Evolutionary conservation across 2,113 vertebrate genomes (phyloP).

Genomic region (Alligator mississippiensis): DNA sequence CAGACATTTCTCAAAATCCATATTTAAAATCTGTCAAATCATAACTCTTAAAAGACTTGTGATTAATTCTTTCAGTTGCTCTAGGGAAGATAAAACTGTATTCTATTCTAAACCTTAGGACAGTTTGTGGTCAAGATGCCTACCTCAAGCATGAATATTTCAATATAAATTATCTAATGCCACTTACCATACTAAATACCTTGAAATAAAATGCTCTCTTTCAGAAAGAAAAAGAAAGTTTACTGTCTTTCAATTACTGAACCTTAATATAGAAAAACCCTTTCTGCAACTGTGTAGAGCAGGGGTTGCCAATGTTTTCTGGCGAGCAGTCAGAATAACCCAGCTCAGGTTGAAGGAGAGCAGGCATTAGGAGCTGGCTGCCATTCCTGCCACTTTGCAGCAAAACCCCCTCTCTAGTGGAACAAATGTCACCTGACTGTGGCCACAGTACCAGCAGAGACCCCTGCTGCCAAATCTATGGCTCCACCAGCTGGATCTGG

Average conservation of each 20-base stretch:
- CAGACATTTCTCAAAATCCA: neutral
- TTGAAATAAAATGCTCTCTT: neutral
- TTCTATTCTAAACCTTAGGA: conserved; percentile 2
- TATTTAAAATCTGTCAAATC: neutral
- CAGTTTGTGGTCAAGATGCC: conserved; percentile 13
- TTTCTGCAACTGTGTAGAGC: neutral
- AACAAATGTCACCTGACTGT: too few relatives aligned
- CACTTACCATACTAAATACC: conserved; percentile 4
- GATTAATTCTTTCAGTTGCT: neutral
- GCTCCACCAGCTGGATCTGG: too few relatives aligned
- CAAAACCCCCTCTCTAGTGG: too few relatives aligned
- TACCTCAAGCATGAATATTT: neutral
- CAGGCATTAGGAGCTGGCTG: too few relatives aligned
- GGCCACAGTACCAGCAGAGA: too few relatives aligned
- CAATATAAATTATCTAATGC: neutral
- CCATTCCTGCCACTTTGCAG: too few relatives aligned
- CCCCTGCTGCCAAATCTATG: too few relatives aligned
- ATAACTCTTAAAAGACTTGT: neutral
- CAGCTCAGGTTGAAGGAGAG: too few relatives aligned
- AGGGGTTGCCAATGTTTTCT: too few relatives aligned
- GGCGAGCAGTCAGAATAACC: too few relatives aligned
- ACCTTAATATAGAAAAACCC: neutral
- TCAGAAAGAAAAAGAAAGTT: neutral
- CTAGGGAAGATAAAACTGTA: neutral
- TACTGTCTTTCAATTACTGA: neutral